Conservation (phyloP, 2,797 vertebrate species). For the Coreius guichenoti region DNA sequence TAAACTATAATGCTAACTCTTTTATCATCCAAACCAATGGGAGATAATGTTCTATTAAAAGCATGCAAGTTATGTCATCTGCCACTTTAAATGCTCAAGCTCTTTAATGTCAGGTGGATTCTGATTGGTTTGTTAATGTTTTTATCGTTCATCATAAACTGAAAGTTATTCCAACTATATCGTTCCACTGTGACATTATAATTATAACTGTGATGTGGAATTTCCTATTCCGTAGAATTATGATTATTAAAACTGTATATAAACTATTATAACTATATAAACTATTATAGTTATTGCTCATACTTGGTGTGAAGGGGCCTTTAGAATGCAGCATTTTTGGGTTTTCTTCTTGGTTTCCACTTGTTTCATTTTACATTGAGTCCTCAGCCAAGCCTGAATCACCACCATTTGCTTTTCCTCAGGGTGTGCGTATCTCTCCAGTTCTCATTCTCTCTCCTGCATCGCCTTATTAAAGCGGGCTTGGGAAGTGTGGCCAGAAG, state of each 20-base stretch:
- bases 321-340: not conserved
- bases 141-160: not conserved
- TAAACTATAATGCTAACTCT: not conserved
- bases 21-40: not conserved
- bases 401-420: constrained; percentile 21
- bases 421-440: not conserved
- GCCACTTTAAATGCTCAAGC: not conserved
- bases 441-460: constrained; percentile 20
- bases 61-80: not conserved
- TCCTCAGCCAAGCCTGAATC: constrained; percentile 8
- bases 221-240: not conserved
- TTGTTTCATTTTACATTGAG: constrained; percentile 20
- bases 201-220: not conserved
- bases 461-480: constrained; percentile 28
- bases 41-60: not conserved
- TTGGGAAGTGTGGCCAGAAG: constrained; percentile 23
- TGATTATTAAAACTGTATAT: not conserved
- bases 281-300: not conserved
- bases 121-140: not conserved
- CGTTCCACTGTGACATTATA: not conserved
- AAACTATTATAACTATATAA: not conserved
- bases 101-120: not conserved
- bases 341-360: constrained; percentile 14
- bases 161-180: not conserved
- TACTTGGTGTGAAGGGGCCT: not conserved